Base-by-base conservation (phyloP, 2,113 vertebrate genomes). In the Zosterops japonicus region DNA sequence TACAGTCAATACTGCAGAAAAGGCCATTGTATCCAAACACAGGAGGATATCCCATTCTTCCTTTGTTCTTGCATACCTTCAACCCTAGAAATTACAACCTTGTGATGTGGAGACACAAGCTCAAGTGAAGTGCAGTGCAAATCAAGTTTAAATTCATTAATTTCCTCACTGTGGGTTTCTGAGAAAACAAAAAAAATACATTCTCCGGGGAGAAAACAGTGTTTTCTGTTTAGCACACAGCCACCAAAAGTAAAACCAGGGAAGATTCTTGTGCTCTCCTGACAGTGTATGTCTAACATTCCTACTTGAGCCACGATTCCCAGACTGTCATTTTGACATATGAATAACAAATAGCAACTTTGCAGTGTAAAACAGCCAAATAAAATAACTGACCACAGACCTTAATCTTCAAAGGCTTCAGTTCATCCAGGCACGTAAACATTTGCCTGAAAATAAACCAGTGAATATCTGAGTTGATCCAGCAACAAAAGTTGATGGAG, bases 281-380 rank as follows among this genome's bases (percentile, higher is more conserved):
- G 19, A 50, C 27, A 35, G 9, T 17, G 5, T 1, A 2, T 16
- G 3, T n/a, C 16, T 81, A 36, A 42, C 13, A 79, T n/a, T 35
- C 16, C 47, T 21, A 5, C 13, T 12, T 44, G 31, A 75, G 47
- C 28, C 36, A 72, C 0, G 0, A 14, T 39, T 53, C 65, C 67
- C 17, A 46, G 13, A 41, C 4, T 80, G 22, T 53, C 24, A 60
- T 47, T 88, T 36, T 41, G 35, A 47, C 19, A 68, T 1, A 49
- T 31, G 20, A 79, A 47, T 5, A 79, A 42, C 42, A 60, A 72
- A 72, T 2, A 68, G 11, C 22, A 44, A 11, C 22, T 86, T 61
- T 79, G 25, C 31, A 46, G 8, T n/a, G 22, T 28, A 31, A 79
- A 68, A 11, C 17, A 67, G 55, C 22, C 50, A 60, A 60, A 50